These are phyloP conservation scores for Huso huso DNA, from an alignment of 2,797 vertebrate species.

Conservation along the genomic window DNA sequence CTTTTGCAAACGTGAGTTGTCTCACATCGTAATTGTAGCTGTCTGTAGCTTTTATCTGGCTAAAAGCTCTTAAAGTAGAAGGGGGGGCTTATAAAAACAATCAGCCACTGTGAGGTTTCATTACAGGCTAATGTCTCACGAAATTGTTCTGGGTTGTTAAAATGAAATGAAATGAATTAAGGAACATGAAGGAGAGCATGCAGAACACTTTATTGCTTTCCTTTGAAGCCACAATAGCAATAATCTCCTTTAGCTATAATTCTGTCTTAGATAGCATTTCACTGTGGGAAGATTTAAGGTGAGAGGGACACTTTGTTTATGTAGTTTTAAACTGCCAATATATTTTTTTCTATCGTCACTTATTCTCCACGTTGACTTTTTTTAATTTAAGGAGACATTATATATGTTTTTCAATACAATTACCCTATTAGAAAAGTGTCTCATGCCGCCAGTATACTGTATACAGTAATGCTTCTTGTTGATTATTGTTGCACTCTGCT, in stretches of 20 bases:
- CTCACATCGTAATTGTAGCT: constrained; percentile 17
- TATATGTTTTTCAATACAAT: too few species aligned
- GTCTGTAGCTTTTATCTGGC: constrained; percentile 26
- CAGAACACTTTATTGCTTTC: constrained; percentile 58
- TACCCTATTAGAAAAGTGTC: too few species aligned
- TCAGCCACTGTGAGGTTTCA: constrained; percentile 53
- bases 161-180: constrained; percentile 70
- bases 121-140: constrained; percentile 62
- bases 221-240: constrained; percentile 54
- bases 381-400: too few species aligned
- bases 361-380: too few species aligned
- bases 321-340: background rate
- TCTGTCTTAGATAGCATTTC: constrained; percentile 21
- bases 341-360: background rate
- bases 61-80: constrained; percentile 39
- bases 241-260: constrained; percentile 34
- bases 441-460: too few species aligned
- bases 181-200: constrained; percentile 56
- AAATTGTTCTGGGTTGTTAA: constrained; percentile 69
- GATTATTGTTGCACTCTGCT: too few species aligned
- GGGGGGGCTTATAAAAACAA: constrained; percentile 48
- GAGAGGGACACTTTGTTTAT: background rate
- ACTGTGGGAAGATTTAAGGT: background rate
- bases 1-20: background rate
- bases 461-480: too few species aligned